Evolutionary conservation across 2,113 vertebrate genomes (phyloP).

Genomic region (Menidia beryllina): DNA sequence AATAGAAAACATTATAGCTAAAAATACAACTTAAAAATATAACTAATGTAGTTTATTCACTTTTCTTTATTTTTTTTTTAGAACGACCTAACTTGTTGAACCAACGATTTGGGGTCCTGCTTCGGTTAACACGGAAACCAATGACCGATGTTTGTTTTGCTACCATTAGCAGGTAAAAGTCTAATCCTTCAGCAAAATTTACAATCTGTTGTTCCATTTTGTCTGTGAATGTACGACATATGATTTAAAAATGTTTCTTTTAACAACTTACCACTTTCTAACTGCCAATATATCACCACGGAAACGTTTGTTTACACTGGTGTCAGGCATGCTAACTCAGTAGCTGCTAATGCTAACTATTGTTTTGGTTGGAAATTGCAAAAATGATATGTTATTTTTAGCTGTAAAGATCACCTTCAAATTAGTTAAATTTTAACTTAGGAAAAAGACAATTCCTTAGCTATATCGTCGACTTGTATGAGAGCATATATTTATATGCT

Average conservation of each 20-base stretch:
- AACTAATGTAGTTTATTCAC: background rate
- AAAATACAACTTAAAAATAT: background rate
- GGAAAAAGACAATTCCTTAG: rapidly evolving
- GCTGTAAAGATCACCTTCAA: rapidly evolving
- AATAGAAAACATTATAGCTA: too few relatives aligned
- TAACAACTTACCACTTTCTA: rapidly evolving
- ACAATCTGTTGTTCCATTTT: rapidly evolving
- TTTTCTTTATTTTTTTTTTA: slow-evolving; percentile 28
- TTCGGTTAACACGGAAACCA: slow-evolving; percentile 60
- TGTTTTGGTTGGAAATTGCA: background rate
- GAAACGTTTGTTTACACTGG: slow-evolving; percentile 59
- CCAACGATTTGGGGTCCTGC: slow-evolving; percentile 52
- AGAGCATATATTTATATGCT: background rate
- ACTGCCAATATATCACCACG: background rate
- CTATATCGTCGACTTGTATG: rapidly evolving
- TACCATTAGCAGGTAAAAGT: slow-evolving; percentile 71
- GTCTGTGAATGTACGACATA: rapidly evolving
- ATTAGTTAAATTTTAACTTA: rapidly evolving
- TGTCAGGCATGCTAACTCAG: slow-evolving; percentile 24
- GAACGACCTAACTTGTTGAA: slow-evolving; percentile 44
- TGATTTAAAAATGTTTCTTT: rapidly evolving
- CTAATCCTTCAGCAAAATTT: background rate
- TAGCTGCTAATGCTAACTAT: slow-evolving; percentile 45
- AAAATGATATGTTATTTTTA: background rate
- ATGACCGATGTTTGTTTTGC: slow-evolving; percentile 79